These are phyloP conservation scores for Epinephelus lanceolatus DNA, from an alignment of 2,113 vertebrate genomes.

Conservation along the genomic window DNA sequence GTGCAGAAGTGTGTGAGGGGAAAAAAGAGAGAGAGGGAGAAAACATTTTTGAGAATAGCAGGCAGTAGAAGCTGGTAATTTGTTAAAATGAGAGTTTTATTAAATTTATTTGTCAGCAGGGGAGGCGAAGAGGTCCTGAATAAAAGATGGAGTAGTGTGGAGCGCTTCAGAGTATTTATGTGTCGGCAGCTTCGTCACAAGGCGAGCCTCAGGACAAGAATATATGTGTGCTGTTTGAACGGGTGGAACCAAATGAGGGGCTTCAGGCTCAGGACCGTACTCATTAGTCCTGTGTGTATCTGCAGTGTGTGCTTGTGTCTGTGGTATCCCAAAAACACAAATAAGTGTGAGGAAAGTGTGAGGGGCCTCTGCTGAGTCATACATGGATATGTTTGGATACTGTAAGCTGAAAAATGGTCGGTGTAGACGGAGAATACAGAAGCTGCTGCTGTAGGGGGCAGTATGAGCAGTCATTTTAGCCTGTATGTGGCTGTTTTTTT, in stretches of 20 bases:
- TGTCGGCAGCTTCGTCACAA: constrained; percentile 27
- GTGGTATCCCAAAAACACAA: constrained; percentile 7
- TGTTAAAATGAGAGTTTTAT: constrained; percentile 78
- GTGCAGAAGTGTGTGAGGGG: background rate
- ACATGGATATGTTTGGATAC: background rate
- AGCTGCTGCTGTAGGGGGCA: background rate
- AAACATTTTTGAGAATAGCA: constrained; percentile 46
- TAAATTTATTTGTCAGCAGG: constrained; percentile 72
- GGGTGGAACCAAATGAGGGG: constrained; percentile 48
- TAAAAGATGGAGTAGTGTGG: constrained; percentile 72
- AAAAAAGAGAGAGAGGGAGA: background rate
- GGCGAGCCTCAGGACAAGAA: constrained; percentile 37
- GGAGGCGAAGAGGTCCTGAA: constrained; percentile 67
- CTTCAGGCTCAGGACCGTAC: constrained; percentile 30
- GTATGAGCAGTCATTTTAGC: background rate
- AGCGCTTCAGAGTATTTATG: constrained; percentile 66
- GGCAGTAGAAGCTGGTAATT: constrained; percentile 66
- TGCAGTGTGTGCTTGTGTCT: constrained; percentile 8
- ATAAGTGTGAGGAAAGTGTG: background rate
- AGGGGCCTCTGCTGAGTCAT: constrained; percentile 14
- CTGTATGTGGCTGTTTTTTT: background rate
- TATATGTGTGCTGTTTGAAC: constrained; percentile 40
- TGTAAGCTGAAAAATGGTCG: background rate
- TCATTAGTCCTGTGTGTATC: constrained; percentile 51
- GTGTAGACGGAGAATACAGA: background rate